Conservation (phyloP, 2,888 invertebrate species). For the Actias luna region DNA sequence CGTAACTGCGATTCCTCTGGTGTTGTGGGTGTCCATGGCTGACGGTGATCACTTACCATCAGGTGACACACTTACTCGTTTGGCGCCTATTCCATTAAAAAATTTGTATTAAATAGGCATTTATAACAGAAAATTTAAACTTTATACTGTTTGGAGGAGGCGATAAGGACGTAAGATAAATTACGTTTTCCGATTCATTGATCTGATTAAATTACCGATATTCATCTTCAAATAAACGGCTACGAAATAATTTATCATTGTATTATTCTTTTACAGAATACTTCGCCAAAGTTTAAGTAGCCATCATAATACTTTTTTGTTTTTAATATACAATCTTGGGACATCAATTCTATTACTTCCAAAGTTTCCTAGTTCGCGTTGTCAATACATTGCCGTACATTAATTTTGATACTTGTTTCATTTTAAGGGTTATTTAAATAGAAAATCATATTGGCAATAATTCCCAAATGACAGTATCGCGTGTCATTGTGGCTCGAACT, state of each 20-base stretch:
- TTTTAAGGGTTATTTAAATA: conserved; percentile 6
- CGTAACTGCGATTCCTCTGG: too few species aligned
- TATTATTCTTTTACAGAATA: neutral
- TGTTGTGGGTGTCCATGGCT: too few species aligned
- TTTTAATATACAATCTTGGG: too few species aligned
- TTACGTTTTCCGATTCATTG: conserved; percentile 8
- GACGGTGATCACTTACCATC: too few species aligned
- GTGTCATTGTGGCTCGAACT: conserved; percentile 33
- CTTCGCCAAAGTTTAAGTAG: too few species aligned
- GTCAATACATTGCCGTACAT: neutral
- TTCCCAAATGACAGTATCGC: conserved; percentile 32
- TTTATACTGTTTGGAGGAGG: neutral
- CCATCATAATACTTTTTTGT: too few species aligned
- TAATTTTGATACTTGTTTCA: neutral
- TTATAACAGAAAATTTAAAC: neutral
- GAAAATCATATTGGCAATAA: conserved; percentile 25
- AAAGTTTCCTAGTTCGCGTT: neutral
- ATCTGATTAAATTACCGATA: neutral
- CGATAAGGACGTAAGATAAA: neutral
- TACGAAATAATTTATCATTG: neutral
- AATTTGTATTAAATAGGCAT: too few species aligned
- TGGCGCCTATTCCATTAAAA: too few species aligned
- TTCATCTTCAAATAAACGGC: neutral
- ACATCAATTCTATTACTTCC: too few species aligned
- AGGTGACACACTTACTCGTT: too few species aligned